phyloP scores from a whole-genome alignment of 2,113 vertebrate species.

The Marmota monax region DNA sequence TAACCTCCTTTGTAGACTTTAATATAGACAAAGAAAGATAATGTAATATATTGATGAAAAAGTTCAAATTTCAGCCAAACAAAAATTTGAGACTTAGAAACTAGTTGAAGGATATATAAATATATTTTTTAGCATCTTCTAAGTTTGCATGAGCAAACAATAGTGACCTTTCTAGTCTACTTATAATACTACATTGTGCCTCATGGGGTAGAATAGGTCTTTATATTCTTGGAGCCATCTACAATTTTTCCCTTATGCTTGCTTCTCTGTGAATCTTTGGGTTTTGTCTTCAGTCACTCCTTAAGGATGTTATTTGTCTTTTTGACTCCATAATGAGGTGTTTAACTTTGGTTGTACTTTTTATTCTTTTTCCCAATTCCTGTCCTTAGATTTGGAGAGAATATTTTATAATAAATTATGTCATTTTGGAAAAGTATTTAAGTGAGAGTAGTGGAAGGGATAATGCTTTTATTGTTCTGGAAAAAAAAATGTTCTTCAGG shows the following conservation, averaged over 20 bases:
- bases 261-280: not conserved
- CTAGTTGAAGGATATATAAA: too few relatives aligned
- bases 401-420: not conserved
- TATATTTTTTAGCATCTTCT: not conserved
- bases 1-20: not conserved
- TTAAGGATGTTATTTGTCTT: not conserved
- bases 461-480: not conserved
- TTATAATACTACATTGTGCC: not conserved
- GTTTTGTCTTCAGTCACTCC: not conserved
- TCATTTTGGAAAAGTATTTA: not conserved
- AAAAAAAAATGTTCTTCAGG: not conserved
- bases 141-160: not conserved
- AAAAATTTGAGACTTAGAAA: not conserved
- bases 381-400: not conserved
- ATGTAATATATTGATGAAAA: not conserved
- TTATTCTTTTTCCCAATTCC: not conserved
- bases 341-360: not conserved
- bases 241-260: not conserved
- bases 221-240: not conserved
- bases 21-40: not conserved
- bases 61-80: not conserved
- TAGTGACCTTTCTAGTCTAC: not conserved
- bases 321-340: not conserved
- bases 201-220: not conserved
- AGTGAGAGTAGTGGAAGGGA: not conserved